Evolutionary conservation across 2,888 invertebrate species (phyloP).

Genomic region (Catocala nupta): DNA sequence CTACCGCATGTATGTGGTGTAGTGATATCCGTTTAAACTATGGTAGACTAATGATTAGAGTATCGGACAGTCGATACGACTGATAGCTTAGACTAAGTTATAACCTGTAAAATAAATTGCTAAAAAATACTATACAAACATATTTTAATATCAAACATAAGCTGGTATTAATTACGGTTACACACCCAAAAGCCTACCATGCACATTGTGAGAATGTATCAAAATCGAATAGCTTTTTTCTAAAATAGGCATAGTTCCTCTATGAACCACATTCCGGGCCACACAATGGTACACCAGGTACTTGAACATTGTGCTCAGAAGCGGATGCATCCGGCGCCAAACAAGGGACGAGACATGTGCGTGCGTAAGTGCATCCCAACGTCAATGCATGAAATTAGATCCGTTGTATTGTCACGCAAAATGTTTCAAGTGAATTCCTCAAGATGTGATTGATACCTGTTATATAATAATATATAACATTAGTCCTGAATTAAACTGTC

Average conservation of each 20-base stretch:
- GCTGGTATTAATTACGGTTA: neutral
- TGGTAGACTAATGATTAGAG: no score
- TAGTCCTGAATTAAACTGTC: no score
- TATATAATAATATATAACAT: neutral
- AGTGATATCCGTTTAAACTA: no score
- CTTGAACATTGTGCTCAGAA: conserved; percentile 44
- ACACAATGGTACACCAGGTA: conserved; percentile 43
- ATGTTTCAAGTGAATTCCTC: neutral
- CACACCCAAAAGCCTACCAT: neutral
- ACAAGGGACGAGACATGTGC: conserved; percentile 53
- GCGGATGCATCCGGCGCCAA: conserved; percentile 55
- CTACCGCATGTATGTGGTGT: no score
- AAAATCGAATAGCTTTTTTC: neutral
- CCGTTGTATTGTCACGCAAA: neutral
- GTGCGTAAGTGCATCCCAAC: conserved; percentile 30
- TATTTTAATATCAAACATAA: no score
- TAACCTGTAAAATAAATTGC: no score
- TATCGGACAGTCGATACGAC: no score
- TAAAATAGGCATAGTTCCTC: conserved; percentile 6
- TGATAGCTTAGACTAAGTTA: no score
- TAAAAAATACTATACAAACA: no score
- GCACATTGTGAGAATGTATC: neutral
- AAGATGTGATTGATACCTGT: neutral
- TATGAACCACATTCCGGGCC: conserved; percentile 25
- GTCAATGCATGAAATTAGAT: conserved; percentile 19